phyloP scores from a whole-genome alignment of 2,888 invertebrate genomes.

The Apodemia zela region DNA sequence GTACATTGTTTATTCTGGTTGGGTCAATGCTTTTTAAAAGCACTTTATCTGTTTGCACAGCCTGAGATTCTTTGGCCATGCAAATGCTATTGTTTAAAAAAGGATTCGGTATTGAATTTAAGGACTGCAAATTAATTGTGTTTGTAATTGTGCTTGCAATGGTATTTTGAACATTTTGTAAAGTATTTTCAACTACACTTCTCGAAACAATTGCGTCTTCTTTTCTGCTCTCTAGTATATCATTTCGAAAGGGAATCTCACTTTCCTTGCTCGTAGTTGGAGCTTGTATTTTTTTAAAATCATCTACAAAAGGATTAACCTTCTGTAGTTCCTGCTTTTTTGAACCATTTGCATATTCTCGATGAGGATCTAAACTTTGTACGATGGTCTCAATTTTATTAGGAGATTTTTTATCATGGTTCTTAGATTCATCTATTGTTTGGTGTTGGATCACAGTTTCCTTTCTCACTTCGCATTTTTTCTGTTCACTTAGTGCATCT shows the following conservation, averaged over 20 bases:
- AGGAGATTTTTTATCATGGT: constrained; percentile 59
- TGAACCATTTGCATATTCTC: constrained; percentile 47
- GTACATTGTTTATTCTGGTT: constrained; percentile 49
- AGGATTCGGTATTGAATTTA: constrained; percentile 59
- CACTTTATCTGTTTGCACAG: constrained; percentile 64
- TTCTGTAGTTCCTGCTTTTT: constrained; percentile 59
- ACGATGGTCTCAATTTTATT: constrained; percentile 64
- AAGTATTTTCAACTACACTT: constrained; percentile 56
- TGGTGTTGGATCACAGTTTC: constrained; percentile 74
- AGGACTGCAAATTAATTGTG: constrained; percentile 70
- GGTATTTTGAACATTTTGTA: constrained; percentile 57
- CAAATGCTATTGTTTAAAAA: constrained; percentile 59
- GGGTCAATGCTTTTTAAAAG: constrained; percentile 55
- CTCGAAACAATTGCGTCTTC: constrained; percentile 67
- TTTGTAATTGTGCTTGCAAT: constrained; percentile 58
- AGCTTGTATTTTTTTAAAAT: constrained; percentile 49
- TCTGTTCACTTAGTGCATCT: constrained; percentile 49
- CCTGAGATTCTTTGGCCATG: constrained; percentile 63
- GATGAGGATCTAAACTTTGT: constrained; percentile 60
- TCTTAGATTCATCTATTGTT: constrained; percentile 55
- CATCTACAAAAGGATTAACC: constrained; percentile 58
- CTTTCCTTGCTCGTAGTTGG: constrained; percentile 53
- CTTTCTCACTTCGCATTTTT: constrained; percentile 62
- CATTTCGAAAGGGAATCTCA: constrained; percentile 60
- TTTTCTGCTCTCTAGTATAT: constrained; percentile 53